Base-by-base conservation (phyloP, 2,888 invertebrate genomes). In the Troilus luridus region DNA sequence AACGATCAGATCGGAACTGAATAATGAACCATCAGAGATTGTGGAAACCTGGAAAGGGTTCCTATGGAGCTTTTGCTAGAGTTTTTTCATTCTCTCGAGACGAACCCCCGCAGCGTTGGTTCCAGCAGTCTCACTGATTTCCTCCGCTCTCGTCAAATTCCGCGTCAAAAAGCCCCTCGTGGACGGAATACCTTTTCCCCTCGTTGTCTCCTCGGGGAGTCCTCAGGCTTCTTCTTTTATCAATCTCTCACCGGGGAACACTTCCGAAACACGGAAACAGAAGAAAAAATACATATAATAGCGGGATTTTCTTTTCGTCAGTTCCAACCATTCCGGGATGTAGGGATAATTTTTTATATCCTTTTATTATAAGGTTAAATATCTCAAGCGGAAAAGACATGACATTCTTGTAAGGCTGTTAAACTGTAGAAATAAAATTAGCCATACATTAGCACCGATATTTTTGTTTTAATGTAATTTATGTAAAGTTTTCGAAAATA, bases 141-240 rank as follows among this genome's bases (percentile, higher is more conserved):
- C 54, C 41, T 81, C 81, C 54, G 81, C 54, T 81, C 81, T 81
- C 81, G 54, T 81, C 81, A 54, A 81, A 54, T 81, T 81, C 81
- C 54, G 19, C 3, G 67, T 67, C 67, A 12, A 67, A 24, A 67
- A 2, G 64, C 24, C 67, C 81, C 19, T 54, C 81, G 41, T 81
- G 54, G 54, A 81, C 54, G 81, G 81, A 81, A 81, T 81, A 81
- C 81, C 54, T 81, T 41, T 81, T 81, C 77, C 81, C 81, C 81
- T 81, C 24, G 81, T 41, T 81, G 81, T 81, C 81, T 81, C 81
- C 54, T 21, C 9, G 14, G 67, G 67, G 67, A 67, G 67, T 67
- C 67, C 67, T 6, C 24, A 24, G 3, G 7, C 24, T 12, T 24
- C 24, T 67, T 27, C 67, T 67, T 67, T 67, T 24, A 67, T 67